These are phyloP conservation scores for Rhizomys pruinosus DNA, from an alignment of 2,113 vertebrate genomes.

Conservation along the genomic window DNA sequence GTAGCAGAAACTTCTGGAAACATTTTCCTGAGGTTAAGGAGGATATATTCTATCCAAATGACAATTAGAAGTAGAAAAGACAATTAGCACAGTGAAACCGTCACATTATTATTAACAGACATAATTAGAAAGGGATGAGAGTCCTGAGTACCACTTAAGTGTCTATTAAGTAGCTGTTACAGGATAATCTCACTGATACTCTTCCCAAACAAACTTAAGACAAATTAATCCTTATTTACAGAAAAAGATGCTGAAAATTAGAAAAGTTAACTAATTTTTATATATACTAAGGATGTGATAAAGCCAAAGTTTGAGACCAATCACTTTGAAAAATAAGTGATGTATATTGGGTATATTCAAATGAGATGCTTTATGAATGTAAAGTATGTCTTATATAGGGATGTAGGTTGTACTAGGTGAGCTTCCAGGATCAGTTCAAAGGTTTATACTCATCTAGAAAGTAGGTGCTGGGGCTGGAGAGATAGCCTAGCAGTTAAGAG, in stretches of 20 bases:
- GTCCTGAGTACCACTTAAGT: not conserved
- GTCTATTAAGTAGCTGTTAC: not conserved
- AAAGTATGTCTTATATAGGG: not conserved
- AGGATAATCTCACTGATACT: not conserved
- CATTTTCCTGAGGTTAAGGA: slow-evolving; percentile 30
- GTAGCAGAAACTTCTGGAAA: not conserved
- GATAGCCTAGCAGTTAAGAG: no score
- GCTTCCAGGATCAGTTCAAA: not conserved
- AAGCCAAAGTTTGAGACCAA: not conserved
- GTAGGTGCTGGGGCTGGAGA: no score
- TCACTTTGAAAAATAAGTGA: not conserved
- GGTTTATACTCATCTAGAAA: not conserved
- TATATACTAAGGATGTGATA: not conserved
- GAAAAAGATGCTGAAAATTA: not conserved
- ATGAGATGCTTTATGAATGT: not conserved
- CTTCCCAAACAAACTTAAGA: not conserved
- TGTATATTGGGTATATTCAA: not conserved
- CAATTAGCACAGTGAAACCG: not conserved
- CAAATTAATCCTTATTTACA: not conserved
- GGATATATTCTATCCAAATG: not conserved
- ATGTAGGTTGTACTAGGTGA: not conserved
- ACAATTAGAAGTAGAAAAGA: not conserved
- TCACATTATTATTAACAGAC: not conserved
- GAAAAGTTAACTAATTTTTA: not conserved
- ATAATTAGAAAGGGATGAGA: not conserved